Conservation (phyloP, 1,140 invertebrate genomes). For the Maniola jurtina region DNA sequence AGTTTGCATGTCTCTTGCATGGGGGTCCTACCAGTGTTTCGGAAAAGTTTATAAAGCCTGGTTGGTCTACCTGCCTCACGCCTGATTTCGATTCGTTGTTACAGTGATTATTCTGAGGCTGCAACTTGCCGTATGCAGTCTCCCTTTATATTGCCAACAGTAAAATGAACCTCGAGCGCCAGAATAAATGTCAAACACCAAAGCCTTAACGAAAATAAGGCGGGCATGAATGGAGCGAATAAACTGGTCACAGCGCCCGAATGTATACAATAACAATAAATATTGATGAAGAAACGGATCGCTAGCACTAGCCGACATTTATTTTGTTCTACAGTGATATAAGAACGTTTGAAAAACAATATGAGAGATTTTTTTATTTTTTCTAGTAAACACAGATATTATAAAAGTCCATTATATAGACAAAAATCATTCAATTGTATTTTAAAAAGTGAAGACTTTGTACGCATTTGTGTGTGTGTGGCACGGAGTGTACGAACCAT, state of each 20-base stretch:
- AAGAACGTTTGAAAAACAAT: not conserved
- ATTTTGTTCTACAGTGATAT: conserved; percentile 14
- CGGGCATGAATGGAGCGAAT: conserved; percentile 11
- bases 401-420: too few relatives aligned
- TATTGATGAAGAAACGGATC: conserved; percentile 14
- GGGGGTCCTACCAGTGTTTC: too few relatives aligned
- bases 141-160: not conserved
- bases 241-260: conserved; percentile 12
- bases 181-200: conserved; percentile 9
- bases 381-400: too few relatives aligned
- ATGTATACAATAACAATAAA: conserved; percentile 17
- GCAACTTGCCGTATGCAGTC: too few relatives aligned
- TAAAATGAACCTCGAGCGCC: not conserved
- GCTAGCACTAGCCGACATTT: conserved; percentile 3
- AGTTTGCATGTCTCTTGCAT: too few relatives aligned
- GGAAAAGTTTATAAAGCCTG: too few relatives aligned
- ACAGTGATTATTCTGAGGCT: not conserved
- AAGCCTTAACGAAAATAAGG: conserved; percentile 15
- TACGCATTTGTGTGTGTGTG: too few relatives aligned
- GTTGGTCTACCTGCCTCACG: too few relatives aligned
- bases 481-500: too few relatives aligned
- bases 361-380: not conserved
- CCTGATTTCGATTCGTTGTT: too few relatives aligned
- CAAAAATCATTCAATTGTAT: too few relatives aligned
- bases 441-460: too few relatives aligned